Conservation (phyloP, 2,113 vertebrate species). For the Jaculus jaculus region DNA sequence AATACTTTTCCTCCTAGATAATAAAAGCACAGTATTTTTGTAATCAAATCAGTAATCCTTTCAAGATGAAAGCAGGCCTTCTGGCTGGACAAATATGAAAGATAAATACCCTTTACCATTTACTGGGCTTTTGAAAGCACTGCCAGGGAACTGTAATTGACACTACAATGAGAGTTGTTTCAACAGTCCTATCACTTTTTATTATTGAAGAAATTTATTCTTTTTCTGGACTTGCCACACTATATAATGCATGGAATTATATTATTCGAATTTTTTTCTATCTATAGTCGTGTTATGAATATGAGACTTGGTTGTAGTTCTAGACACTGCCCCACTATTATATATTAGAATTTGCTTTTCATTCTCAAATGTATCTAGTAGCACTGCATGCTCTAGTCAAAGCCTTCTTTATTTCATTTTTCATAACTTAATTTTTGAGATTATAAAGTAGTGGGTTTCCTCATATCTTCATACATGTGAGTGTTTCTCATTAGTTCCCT, state of each 20-base stretch:
- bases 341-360: neutral
- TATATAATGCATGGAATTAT: neutral
- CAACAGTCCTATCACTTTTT: slow-evolving; percentile 28
- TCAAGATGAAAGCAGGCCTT: slow-evolving; percentile 63
- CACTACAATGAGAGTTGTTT: slow-evolving; percentile 42
- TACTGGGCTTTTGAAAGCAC: slow-evolving; percentile 58
- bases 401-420: neutral
- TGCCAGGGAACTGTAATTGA: slow-evolving; percentile 57
- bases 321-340: neutral
- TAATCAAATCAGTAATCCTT: slow-evolving; percentile 69
- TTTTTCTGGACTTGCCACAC: neutral
- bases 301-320: neutral
- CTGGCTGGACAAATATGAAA: slow-evolving; percentile 59
- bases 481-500: too few relatives aligned
- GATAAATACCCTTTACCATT: slow-evolving; percentile 64
- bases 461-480: neutral
- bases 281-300: neutral
- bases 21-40: slow-evolving; percentile 62
- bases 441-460: neutral
- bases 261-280: slow-evolving; percentile 13
- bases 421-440: neutral
- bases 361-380: neutral
- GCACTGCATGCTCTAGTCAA: neutral
- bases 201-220: slow-evolving; percentile 51
- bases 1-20: slow-evolving; percentile 40